phyloP scores from a whole-genome alignment of 2,888 invertebrate species.

The Schizaphis graminum region DNA sequence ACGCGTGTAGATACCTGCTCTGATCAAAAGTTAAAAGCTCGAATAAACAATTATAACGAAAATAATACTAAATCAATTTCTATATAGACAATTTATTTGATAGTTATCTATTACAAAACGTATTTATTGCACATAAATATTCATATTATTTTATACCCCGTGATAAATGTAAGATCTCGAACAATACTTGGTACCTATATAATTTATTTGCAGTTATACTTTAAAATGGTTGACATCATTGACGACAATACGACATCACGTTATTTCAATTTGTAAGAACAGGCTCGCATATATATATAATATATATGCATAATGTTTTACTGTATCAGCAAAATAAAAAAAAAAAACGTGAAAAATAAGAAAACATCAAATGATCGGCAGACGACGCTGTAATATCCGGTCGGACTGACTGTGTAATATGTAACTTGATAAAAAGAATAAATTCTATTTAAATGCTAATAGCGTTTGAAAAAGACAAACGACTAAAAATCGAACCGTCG shows the following conservation, averaged over 20 bases:
- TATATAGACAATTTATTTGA: background rate
- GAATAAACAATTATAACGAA: background rate
- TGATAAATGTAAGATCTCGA: background rate
- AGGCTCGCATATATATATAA: background rate
- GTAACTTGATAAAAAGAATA: background rate
- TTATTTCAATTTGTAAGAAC: background rate
- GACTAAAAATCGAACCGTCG: background rate
- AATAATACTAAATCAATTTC: background rate
- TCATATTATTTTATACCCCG: background rate
- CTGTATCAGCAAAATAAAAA: background rate
- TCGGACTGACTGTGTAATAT: background rate
- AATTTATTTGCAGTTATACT: background rate
- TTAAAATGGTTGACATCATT: background rate
- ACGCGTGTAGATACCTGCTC: background rate
- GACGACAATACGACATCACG: background rate
- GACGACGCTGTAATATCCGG: constrained; percentile 30
- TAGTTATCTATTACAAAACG: background rate
- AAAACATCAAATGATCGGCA: background rate
- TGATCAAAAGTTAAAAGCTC: background rate
- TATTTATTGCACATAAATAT: background rate
- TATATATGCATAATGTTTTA: background rate
- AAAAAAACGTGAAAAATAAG: background rate
- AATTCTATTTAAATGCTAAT: constrained; percentile 25
- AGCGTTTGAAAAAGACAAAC: background rate
- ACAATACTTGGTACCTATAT: background rate